Evolutionary conservation across 2,888 invertebrate species (phyloP).

Genomic region (Melipona beecheii): DNA sequence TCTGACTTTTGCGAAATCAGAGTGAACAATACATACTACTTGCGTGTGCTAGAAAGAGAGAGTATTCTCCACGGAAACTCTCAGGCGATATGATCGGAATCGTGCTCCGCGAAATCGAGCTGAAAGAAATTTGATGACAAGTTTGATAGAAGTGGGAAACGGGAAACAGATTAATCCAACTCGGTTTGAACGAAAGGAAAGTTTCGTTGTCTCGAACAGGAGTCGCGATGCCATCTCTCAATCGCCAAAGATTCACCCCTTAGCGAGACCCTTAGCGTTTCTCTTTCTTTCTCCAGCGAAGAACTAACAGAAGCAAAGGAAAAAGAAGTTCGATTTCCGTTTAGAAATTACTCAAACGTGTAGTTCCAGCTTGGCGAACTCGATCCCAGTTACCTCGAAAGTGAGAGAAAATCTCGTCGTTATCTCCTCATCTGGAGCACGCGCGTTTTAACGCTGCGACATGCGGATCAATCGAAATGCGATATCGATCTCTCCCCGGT

Average conservation of each 20-base stretch:
- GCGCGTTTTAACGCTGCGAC: background rate
- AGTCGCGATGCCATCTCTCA: conserved; percentile 8
- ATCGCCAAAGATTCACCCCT: conserved; percentile 2
- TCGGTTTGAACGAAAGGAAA: background rate
- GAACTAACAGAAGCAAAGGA: background rate
- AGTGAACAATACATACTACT: background rate
- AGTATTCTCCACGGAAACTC: too few species aligned
- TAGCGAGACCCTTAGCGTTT: background rate
- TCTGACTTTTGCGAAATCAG: too few species aligned
- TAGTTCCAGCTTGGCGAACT: background rate
- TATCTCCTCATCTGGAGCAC: background rate
- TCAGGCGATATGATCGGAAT: conserved; percentile 12
- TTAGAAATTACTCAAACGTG: background rate
- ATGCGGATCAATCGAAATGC: background rate
- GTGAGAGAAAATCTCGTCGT: background rate
- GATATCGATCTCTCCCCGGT: background rate
- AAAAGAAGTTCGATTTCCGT: conserved; percentile 2
- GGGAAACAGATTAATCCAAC: conserved; percentile 18
- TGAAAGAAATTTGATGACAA: conserved; percentile 24
- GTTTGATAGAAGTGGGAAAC: conserved; percentile 3
- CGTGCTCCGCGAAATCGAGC: conserved; percentile 6
- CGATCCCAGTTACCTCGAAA: background rate
- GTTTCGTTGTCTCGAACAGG: conserved; percentile 9
- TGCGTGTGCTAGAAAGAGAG: too few species aligned
- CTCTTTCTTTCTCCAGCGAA: background rate